Base-by-base conservation (phyloP, 2,797 vertebrate species). In the Thaleichthys pacificus region DNA sequence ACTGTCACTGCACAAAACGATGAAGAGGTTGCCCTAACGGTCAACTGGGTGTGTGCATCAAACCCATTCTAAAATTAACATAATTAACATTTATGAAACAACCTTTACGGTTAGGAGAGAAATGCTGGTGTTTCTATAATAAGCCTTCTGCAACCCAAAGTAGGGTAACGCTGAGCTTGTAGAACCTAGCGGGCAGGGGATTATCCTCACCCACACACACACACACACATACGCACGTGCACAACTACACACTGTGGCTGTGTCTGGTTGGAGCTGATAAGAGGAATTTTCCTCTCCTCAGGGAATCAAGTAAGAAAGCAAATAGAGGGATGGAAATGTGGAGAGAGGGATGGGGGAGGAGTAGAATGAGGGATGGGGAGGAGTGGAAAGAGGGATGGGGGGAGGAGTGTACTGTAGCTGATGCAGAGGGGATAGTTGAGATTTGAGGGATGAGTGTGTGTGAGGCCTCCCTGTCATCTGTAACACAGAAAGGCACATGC, bases 191-290 rank as follows among this genome's bases (percentile, higher is more conserved):
- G 24, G 76, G 77, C 71, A 70, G 15, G 75, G 89, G 87, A 88
- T 90, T 85, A 89, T 86, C 81, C 78, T 69, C 72, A 72, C 68
- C 68, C 63, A 68, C 75, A 66, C 74, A 71, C 79, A 69, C 79
- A 69, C 76, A 69, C 68, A 42, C 68, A 38, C 67, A 24, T 47
- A 69, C 3, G 4, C 56, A 38, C 57, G 24, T 57, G 42, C 61
- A 65, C 70, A 69, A 72, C 66, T 64, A 35, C 51, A 57, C 66
- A 68, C 26, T 21, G 49, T 30, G 24, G 17, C 63, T 86, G 81
- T 78, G 77, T 90, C 89, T 92, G 89, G 80, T 87, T 85, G 73
- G 35, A 58, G 74, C 88, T 86, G 91, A 92, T 91, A 92, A 92
- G 89, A 76, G 79, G 79, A 85, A 85, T 88, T 86, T 82, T 86